Base-by-base conservation (phyloP, 2,113 vertebrate species). In the Turnix velox region DNA sequence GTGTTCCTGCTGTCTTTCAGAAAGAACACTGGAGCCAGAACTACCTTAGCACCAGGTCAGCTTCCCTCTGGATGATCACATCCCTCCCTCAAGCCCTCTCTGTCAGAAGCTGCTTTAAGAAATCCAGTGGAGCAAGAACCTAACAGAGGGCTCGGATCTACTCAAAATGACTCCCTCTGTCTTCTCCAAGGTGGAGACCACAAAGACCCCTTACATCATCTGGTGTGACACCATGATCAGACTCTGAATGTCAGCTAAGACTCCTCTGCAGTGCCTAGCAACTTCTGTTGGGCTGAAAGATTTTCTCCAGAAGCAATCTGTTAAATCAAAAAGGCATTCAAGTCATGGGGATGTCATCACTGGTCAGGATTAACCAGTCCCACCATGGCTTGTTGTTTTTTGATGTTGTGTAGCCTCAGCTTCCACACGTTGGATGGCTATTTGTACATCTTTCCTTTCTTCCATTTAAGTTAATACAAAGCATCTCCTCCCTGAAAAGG, bases 401-500 rank as follows among this genome's bases (percentile, higher is more conserved):
- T 59, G 39, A 72, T n/a, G 92, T 89, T 80, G 28, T 66, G 22
- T 83, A 40, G 59, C 51, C 94, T 83, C 72, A 76, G 9, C 48
- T 85, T 83, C 69, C 67, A 20, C 75, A 31, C 30, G 2, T 20
- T 66, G 75, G 63, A 65, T 6, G 11, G 58, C n/a, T 90, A 51
- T 72, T 87, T 83, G 67, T 66, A 18, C 62, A 45, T 76, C 31
- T 68, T 89, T 55, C 33, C 33, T 40, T 43, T 83, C 75, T 66
- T 72, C 66, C 52, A 2, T 87, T 76, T 59, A 67, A 91, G 40
- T 65, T 76, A 76, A 77, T 69, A 63, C 23, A 77, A 87, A 86
- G 19, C 49, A 46, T 51, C 83, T 96, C 85, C 84, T 95, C 82
- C 87, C 72, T 80, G 27, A 76, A 48, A 93, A 93, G 67, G 75